Percentiles rank a stretch among this genome's conserved stretches.
phyloP scores from a whole-genome alignment of 2,888 invertebrate genomes.

The Leptinotarsa tumamoca region DNA sequence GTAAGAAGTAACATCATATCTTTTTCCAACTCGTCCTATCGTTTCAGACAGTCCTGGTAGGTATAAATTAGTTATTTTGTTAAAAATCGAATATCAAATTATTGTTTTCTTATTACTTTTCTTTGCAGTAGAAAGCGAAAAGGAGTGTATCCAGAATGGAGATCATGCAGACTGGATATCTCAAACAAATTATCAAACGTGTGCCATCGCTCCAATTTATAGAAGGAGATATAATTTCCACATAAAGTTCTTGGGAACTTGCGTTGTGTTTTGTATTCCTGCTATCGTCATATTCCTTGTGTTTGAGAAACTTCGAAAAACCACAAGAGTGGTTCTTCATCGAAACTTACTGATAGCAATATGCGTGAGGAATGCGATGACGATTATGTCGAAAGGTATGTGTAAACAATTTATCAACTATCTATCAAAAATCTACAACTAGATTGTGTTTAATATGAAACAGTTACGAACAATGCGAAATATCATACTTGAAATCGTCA shows the following conservation, averaged over 20 bases:
- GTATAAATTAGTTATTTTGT: too few species aligned
- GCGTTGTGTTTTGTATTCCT: constrained; percentile 70
- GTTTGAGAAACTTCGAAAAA: constrained; percentile 70
- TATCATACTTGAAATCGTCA: too few species aligned
- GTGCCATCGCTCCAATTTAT: constrained; percentile 70
- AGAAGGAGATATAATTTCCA: constrained; percentile 70
- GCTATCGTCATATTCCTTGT: constrained; percentile 71
- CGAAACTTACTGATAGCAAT: constrained; percentile 73
- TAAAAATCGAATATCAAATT: too few species aligned
- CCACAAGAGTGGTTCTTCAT: constrained; percentile 68
- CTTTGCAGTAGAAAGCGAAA: constrained; percentile 71
- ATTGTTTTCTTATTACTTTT: constrained; percentile 8
- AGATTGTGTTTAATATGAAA: too few species aligned
- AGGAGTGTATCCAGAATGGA: constrained; percentile 69
- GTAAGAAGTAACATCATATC: too few species aligned
- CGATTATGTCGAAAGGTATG: constrained; percentile 68
- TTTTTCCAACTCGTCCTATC: too few species aligned
- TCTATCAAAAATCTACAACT: too few species aligned
- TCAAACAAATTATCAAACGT: constrained; percentile 71
- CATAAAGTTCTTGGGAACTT: constrained; percentile 69
- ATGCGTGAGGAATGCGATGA: constrained; percentile 70
- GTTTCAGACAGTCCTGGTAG: too few species aligned
- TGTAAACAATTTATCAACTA: too few species aligned
- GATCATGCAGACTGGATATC: constrained; percentile 68
- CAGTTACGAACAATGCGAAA: too few species aligned